Conservation (phyloP, 1,140 invertebrate genomes). For the Macrobrachium rosenbergii region DNA sequence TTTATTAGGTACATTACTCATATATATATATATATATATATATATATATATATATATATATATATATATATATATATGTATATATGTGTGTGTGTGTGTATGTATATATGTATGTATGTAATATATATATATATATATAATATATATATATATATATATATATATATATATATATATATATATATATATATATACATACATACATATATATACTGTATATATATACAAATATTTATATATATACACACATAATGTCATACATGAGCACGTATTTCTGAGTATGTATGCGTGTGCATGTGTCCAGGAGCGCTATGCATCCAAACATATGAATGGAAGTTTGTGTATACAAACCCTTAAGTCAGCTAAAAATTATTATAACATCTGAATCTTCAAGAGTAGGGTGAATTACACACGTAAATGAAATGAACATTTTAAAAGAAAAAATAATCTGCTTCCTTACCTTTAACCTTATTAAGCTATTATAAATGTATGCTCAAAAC, state of each 20-base stretch:
- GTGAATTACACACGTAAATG: too few species aligned
- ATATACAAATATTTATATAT: slow-evolving; percentile 2
- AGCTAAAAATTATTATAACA: too few species aligned
- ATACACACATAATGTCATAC: neutral
- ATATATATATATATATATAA: neutral
- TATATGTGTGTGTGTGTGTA: too few species aligned
- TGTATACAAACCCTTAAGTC: neutral
- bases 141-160: neutral
- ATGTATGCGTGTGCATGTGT: neutral
- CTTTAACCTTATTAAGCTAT: too few species aligned
- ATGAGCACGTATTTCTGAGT: neutral
- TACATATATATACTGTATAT: slow-evolving; percentile 12
- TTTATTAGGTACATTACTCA: too few species aligned
- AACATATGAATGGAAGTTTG: neutral
- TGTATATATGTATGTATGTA: neutral
- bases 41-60: neutral
- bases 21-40: too few species aligned
- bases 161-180: slow-evolving; percentile 11
- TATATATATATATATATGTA: neutral
- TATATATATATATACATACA: slow-evolving; percentile 2
- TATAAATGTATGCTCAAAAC: too few species aligned
- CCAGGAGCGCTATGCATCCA: too few species aligned
- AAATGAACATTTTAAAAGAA: too few species aligned
- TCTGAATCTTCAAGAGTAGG: too few species aligned
- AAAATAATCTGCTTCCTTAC: too few species aligned